Evolutionary conservation across 2,113 vertebrate species (phyloP).

Genomic region (Ceyx cyanopectus): DNA sequence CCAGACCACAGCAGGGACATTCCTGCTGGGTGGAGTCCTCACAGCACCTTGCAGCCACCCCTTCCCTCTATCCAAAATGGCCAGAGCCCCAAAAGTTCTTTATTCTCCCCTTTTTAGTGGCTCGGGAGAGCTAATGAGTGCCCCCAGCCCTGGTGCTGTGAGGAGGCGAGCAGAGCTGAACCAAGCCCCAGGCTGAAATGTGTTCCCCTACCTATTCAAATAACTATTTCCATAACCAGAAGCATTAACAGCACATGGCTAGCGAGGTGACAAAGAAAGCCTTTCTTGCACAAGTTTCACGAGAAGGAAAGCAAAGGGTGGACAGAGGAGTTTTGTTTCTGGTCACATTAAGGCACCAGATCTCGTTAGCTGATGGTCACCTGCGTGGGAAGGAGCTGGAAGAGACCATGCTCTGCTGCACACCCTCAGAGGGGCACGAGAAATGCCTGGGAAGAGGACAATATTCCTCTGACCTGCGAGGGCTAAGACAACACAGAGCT

Average conservation of each 20-base stretch:
- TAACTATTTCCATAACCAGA: background rate
- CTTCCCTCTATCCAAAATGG: background rate
- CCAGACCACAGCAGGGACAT: background rate
- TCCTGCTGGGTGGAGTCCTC: background rate
- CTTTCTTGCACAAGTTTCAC: background rate
- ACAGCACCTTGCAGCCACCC: background rate
- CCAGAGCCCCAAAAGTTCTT: background rate
- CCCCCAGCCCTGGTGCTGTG: background rate
- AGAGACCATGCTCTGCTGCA: background rate
- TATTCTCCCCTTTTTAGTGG: background rate
- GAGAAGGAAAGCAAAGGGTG: background rate
- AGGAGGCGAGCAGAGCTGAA: background rate
- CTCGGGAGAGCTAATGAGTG: background rate
- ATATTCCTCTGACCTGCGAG: background rate
- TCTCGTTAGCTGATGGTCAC: background rate
- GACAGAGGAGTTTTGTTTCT: background rate
- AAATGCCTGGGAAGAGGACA: background rate
- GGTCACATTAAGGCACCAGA: background rate
- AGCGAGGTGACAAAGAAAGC: background rate
- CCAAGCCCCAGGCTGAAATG: background rate
- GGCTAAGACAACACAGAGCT: background rate
- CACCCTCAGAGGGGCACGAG: background rate
- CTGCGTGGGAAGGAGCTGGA: background rate
- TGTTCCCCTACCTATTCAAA: background rate
- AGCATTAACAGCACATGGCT: background rate